phyloP scores from a whole-genome alignment of 2,797 vertebrate genomes.

The Pitangus sulphuratus region DNA sequence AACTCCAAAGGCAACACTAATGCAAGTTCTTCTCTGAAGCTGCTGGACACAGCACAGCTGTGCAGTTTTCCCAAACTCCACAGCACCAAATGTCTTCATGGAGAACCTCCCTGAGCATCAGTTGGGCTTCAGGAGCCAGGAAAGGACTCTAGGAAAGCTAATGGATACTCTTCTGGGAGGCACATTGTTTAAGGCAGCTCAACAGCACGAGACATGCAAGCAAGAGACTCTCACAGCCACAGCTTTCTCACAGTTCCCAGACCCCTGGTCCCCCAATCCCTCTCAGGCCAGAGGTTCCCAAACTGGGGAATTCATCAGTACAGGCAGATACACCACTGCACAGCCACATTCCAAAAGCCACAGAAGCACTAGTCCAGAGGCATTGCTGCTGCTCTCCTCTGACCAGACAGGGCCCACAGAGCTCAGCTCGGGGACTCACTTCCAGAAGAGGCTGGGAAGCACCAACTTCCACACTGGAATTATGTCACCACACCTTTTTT shows the following conservation, averaged over 20 bases:
- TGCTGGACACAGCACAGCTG: neutral
- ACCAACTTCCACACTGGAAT: accelerated
- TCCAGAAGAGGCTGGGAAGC: neutral
- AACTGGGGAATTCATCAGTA: neutral
- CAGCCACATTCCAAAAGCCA: accelerated
- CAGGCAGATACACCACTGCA: neutral
- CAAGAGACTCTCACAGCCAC: accelerated
- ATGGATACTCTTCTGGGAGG: neutral
- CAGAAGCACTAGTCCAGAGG: neutral
- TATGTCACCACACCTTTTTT: neutral
- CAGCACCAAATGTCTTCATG: neutral
- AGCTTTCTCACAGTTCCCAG: neutral
- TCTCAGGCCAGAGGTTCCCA: neutral
- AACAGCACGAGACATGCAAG: accelerated
- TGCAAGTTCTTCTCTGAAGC: neutral
- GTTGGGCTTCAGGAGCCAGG: neutral
- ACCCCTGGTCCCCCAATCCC: accelerated
- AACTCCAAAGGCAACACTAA: neutral
- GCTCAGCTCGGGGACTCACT: neutral
- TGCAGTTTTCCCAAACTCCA: neutral
- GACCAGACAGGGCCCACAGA: neutral
- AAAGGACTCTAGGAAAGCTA: neutral
- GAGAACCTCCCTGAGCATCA: neutral
- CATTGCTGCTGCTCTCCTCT: neutral
- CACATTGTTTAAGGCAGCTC: neutral